phyloP scores from a whole-genome alignment of 1,140 invertebrate species.

The Grapholita molesta region DNA sequence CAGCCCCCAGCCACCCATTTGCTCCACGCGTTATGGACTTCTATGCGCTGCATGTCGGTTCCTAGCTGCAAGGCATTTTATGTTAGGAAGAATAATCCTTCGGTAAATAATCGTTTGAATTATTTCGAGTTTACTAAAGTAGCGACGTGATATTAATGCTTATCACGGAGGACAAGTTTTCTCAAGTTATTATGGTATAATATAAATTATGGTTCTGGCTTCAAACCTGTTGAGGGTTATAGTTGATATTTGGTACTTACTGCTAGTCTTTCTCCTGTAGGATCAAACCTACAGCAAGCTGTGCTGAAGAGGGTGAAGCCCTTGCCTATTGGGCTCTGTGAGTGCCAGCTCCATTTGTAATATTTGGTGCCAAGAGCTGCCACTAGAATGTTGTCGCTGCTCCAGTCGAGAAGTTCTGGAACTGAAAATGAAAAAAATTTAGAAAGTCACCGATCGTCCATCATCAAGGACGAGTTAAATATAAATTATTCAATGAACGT shows the following conservation, averaged over 20 bases:
- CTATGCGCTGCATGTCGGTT: constrained; percentile 37
- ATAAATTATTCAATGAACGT: too few relatives aligned
- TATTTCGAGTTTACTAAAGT: too few relatives aligned
- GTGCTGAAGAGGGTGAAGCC: constrained; percentile 40
- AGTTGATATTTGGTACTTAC: constrained; percentile 32
- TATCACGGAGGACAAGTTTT: too few relatives aligned
- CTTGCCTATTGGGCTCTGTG: constrained; percentile 46
- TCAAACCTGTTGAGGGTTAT: neutral
- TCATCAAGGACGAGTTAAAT: too few relatives aligned
- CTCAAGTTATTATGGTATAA: too few relatives aligned
- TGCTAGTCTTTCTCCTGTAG: constrained; percentile 46
- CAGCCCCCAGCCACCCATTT: constrained; percentile 28
- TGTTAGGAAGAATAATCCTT: neutral
- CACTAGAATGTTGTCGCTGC: constrained; percentile 55
- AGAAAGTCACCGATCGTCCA: too few relatives aligned
- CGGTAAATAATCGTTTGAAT: too few relatives aligned
- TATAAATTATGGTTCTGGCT: too few relatives aligned
- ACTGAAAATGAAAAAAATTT: constrained; percentile 31
- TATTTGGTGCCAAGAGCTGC: constrained; percentile 58
- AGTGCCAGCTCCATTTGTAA: constrained; percentile 61
- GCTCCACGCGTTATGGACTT: constrained; percentile 42
- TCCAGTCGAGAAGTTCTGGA: constrained; percentile 67
- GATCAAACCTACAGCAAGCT: constrained; percentile 60
- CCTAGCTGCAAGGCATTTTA: constrained; percentile 48
- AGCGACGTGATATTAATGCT: too few relatives aligned